Conservation (phyloP, 2,888 invertebrate species). For the Gasteruption jaculator region DNA sequence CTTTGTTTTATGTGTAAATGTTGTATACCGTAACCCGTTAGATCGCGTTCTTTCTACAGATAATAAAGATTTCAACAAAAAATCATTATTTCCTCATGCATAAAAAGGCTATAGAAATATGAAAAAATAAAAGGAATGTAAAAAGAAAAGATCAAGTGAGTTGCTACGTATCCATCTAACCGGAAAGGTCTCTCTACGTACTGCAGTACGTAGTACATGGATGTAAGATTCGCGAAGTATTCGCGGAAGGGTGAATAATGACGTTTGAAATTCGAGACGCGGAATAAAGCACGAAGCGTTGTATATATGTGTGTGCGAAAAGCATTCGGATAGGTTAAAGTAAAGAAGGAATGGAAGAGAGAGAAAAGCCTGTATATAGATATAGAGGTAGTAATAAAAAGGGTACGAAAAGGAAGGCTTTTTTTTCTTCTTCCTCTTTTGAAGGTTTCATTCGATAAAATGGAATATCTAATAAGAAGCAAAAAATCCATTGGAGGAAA, state of each 20-base stretch:
- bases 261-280: conserved; percentile 48
- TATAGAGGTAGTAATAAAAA: conserved; percentile 15
- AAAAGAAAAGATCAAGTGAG: conserved; percentile 25
- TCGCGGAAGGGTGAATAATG: conserved; percentile 49
- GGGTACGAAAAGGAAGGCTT: conserved; percentile 28
- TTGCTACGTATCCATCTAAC: conserved; percentile 33
- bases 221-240: conserved; percentile 35
- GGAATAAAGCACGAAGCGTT: conserved; percentile 37
- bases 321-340: too few relatives aligned
- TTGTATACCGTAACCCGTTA: too few relatives aligned
- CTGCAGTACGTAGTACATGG: too few relatives aligned
- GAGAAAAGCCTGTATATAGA: conserved; percentile 12
- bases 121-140: conserved; percentile 20
- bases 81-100: too few relatives aligned
- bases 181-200: too few relatives aligned
- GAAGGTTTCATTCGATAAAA: conserved; percentile 42
- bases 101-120: too few relatives aligned
- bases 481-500: conserved; percentile 39
- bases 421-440: too few relatives aligned
- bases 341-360: conserved; percentile 14
- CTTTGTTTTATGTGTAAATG: too few relatives aligned
- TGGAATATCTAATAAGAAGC: conserved; percentile 48
- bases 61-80: too few relatives aligned
- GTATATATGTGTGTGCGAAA: too few relatives aligned
- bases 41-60: too few relatives aligned